Percentiles rank a stretch among this genome's conserved stretches.
phyloP scores from a whole-genome alignment of 1,140 invertebrate genomes.

The Triops longicaudatus region DNA sequence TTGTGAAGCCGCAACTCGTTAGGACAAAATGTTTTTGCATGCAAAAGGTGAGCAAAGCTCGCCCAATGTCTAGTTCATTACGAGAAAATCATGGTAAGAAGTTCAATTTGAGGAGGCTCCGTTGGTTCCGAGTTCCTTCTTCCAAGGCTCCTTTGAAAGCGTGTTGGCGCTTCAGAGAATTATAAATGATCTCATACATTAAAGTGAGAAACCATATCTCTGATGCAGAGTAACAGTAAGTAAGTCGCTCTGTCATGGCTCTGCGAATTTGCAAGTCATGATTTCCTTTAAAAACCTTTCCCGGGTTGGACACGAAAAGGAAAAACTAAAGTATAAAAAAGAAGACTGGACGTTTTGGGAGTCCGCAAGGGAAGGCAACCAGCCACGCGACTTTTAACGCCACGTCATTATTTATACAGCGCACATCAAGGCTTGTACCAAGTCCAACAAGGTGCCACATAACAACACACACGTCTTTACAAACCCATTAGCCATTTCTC shows the following conservation, averaged over 20 bases:
- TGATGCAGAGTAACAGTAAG: conserved; percentile 11
- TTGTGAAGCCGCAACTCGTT: no score
- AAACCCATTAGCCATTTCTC: conserved; percentile 15
- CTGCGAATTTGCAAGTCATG: neutral
- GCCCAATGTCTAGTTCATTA: no score
- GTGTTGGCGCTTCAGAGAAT: no score
- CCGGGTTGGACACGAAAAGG: neutral
- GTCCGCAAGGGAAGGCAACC: neutral
- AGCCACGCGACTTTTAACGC: conserved; percentile 14
- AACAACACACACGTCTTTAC: conserved; percentile 12
- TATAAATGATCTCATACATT: neutral
- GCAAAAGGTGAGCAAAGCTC: no score
- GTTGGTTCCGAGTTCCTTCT: no score
- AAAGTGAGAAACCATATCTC: neutral
- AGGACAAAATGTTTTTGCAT: no score
- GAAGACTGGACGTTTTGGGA: no score
- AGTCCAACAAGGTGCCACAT: conserved; percentile 14
- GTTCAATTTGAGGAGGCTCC: no score
- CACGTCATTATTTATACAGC: conserved; percentile 12
- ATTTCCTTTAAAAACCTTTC: neutral
- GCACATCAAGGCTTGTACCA: conserved; percentile 11
- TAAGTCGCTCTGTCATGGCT: neutral
- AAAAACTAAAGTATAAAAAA: no score
- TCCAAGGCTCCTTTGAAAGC: no score
- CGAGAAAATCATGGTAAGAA: no score